A percentile compares a stretch with the other conserved stretches of the same genome.
phyloP scores from a whole-genome alignment of 2,797 vertebrate genomes.

The Acomys russatus region DNA sequence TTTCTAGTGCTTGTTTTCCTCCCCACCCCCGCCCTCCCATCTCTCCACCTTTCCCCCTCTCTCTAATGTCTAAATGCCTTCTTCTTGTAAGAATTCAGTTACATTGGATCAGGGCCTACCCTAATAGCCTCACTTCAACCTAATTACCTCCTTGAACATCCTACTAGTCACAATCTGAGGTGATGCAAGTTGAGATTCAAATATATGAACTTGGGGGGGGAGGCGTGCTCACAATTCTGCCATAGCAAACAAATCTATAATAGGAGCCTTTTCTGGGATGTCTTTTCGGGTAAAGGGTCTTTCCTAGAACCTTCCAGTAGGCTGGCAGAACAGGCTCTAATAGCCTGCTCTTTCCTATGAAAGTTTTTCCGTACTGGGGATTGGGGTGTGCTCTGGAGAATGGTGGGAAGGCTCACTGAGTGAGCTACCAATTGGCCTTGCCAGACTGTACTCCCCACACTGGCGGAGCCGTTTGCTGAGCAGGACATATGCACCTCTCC shows the following conservation, averaged over 20 bases:
- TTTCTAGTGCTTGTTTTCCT: not conserved
- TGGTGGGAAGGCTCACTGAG: not conserved
- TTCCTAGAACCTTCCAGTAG: conserved; percentile 32
- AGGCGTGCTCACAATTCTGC: not conserved
- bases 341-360: not conserved
- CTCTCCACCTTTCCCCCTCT: not conserved
- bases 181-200: not conserved
- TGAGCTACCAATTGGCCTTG: not conserved
- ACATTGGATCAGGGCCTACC: not conserved
- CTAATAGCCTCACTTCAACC: conserved; percentile 8
- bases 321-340: not conserved
- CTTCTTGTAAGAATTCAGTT: conserved; percentile 20
- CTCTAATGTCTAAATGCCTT: not conserved
- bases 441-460: no score
- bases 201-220: not conserved
- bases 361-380: not conserved
- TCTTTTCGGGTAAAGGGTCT: conserved; percentile 39
- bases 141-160: not conserved
- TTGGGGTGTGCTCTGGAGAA: not conserved
- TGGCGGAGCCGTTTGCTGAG: not conserved
- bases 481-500: not conserved
- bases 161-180: not conserved
- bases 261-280: not conserved
- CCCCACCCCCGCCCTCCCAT: not conserved
- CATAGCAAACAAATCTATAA: not conserved